Evolutionary conservation across 37 sponge, comb jelly and placozoan species (phyloP), one percentile per base, ranked within the genome.

Genomic region (Amphimedon queenslandica): DNA sequence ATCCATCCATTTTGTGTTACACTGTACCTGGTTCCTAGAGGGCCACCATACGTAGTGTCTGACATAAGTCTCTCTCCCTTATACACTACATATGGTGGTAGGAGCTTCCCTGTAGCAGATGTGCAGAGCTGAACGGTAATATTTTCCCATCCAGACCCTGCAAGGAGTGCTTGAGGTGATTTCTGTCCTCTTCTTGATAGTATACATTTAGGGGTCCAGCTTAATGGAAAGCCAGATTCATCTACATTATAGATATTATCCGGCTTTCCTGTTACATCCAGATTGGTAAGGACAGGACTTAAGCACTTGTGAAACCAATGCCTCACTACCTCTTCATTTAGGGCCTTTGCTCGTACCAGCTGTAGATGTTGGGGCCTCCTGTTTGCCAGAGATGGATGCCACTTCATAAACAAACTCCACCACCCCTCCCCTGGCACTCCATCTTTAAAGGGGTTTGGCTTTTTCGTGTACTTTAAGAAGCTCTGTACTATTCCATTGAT

Each of bases 61-160:
- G 75, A 25, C 23, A 41, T 40, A n/a, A 81, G 31, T 23, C 42
- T 34, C 28, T 42, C 56, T 6, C 70, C 74, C 28, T 81, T 81
- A 57, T 81, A 81, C 18, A 74, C 68, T 2, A 81, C 53, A 63
- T 67, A 81, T 28, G 75, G 82, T 47, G 82, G 66, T 18, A 81
- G 76, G 42, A 57, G 18, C 78, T 81, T 64, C 10, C 82, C 82
- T 63, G 66, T 28, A 21, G 75, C 82, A 3, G 75, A 81, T 2
- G 63, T 43, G 64, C 75, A 81, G 21, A 69, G 57, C 58, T 67
- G 65, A 1, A 75, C 68, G 33, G 82, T 79, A 38, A 71, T 79
- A 38, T 73, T 37, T 55, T 79, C 72, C 63, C 64, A 72, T 2
- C 80, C 80, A 18, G 80, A 79, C 24, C 80, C 80, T 36, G 61